These are phyloP conservation scores for Heliconius hortense DNA, from an alignment of 2,888 invertebrate species.

Conservation along the genomic window DNA sequence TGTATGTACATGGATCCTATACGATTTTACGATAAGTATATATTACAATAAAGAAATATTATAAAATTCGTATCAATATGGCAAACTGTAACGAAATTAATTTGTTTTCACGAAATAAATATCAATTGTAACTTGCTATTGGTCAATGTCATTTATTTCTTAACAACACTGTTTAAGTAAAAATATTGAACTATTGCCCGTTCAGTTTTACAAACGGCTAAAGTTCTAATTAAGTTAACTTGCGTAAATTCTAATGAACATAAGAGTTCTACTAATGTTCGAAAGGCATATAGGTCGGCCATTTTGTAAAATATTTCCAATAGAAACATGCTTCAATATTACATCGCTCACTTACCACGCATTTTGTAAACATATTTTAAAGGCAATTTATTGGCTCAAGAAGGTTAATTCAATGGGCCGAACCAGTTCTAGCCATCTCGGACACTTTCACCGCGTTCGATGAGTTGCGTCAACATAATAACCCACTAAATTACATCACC, in stretches of 20 bases:
- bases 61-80: neutral
- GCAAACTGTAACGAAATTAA: neutral
- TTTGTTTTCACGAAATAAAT: neutral
- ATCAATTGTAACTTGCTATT: neutral
- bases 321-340: neutral
- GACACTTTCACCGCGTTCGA: slow-evolving; percentile 55
- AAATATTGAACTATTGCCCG: neutral
- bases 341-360: neutral
- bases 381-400: neutral
- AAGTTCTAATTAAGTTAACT: slow-evolving; percentile 10
- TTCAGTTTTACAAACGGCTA: neutral
- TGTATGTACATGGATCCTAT: too few relatives aligned
- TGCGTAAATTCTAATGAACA: neutral
- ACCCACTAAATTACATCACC: slow-evolving; percentile 46
- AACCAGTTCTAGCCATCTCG: slow-evolving; percentile 49
- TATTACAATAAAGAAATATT: neutral
- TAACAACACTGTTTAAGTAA: neutral
- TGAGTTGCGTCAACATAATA: slow-evolving; percentile 49
- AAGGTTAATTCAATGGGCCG: slow-evolving; percentile 30
- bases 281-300: neutral
- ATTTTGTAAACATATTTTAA: neutral
- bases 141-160: neutral
- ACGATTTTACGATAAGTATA: too few relatives aligned
- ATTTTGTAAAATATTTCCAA: neutral
- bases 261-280: neutral